Percentiles rank a stretch among this genome's conserved stretches.
These are phyloP conservation scores for Parotocinclus haroldoi DNA, from an alignment of 2,797 vertebrate species.

Conservation along the genomic window DNA sequence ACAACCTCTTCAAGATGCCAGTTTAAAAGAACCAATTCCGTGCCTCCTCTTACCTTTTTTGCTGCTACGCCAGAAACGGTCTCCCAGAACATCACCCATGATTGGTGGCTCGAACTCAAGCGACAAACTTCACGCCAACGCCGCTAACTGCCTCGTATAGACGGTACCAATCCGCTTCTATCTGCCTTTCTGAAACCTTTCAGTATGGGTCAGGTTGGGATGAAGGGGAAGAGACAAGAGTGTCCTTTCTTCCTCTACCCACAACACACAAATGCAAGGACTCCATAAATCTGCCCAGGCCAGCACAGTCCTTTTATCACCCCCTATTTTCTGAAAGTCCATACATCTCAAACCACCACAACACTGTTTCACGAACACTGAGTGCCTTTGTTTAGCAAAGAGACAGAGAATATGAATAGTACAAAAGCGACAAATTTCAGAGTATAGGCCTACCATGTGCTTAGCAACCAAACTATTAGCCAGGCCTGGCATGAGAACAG, in stretches of 20 bases:
- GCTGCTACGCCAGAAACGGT: constrained; percentile 76
- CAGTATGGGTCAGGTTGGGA: constrained; percentile 28
- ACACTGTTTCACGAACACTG: constrained; percentile 58
- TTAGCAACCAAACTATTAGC: constrained; percentile 37
- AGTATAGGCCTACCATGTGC: background rate
- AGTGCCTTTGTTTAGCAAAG: constrained; percentile 57
- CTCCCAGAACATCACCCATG: constrained; percentile 69
- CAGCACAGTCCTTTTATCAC: constrained; percentile 55
- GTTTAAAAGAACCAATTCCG: background rate
- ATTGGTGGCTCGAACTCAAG: constrained; percentile 31
- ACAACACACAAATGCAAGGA: constrained; percentile 63
- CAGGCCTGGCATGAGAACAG: constrained; percentile 14
- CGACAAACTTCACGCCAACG: constrained; percentile 16
- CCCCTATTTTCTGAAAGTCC: constrained; percentile 54
- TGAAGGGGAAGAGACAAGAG: constrained; percentile 66
- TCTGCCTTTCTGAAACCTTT: constrained; percentile 50
- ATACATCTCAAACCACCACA: constrained; percentile 55
- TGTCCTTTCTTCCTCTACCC: constrained; percentile 53
- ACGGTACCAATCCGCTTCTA: constrained; percentile 41
- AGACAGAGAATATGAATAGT: constrained; percentile 27
- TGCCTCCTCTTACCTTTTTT: constrained; percentile 71
- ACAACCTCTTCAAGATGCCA: too few species aligned
- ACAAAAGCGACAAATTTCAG: constrained; percentile 6
- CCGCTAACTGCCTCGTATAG: constrained; percentile 31
- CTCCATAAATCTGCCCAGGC: constrained; percentile 68